Conservation (phyloP, 2,113 vertebrate genomes). For the Rhegmatorhina hoffmannsi region DNA sequence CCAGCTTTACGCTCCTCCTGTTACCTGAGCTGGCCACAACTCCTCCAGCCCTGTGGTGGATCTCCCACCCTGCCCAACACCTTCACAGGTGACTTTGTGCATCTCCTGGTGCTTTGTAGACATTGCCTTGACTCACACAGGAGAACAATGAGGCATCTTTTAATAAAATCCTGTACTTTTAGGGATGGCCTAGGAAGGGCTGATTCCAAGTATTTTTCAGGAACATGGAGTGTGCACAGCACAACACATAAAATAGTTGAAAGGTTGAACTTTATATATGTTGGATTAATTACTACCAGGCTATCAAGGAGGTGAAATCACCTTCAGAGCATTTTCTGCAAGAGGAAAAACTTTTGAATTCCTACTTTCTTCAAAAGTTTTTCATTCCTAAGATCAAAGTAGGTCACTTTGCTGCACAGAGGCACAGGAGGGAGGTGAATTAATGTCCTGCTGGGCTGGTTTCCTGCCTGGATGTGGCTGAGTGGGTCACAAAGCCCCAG, state of each 20-base stretch:
- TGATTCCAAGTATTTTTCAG: neutral
- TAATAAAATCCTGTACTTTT: neutral
- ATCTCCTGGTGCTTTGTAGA: neutral
- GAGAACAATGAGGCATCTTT: neutral
- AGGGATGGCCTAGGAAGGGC: neutral
- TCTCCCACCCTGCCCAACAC: neutral
- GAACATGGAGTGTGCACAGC: neutral
- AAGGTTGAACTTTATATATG: neutral
- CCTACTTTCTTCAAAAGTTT: neutral
- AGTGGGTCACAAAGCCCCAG: fast-evolving
- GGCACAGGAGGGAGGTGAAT: neutral
- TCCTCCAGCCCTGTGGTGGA: neutral
- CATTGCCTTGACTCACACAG: neutral
- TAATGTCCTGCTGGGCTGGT: neutral
- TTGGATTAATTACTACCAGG: neutral
- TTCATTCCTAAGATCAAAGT: neutral
- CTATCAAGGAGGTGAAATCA: neutral
- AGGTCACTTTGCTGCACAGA: fast-evolving
- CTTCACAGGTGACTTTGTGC: neutral
- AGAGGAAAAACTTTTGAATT: neutral
- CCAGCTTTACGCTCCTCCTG: neutral
- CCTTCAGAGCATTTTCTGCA: neutral
- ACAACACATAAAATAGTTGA: neutral
- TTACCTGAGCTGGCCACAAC: neutral
- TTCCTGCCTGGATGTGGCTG: neutral